These are phyloP conservation scores for Scrobipalpa costella DNA, from an alignment of 2,888 invertebrate species.

Conservation along the genomic window DNA sequence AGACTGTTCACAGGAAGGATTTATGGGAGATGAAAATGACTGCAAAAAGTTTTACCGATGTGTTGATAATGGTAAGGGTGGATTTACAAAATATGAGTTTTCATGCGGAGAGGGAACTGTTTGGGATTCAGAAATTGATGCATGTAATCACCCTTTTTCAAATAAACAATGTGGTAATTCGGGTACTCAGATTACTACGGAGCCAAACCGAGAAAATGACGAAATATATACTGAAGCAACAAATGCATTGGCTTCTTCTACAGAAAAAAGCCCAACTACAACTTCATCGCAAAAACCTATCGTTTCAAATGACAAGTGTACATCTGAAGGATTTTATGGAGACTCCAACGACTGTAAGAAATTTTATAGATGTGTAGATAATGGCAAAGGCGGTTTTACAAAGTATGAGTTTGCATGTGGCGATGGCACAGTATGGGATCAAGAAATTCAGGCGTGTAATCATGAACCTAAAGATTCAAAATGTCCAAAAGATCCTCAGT, in stretches of 20 bases:
- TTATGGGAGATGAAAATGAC: slow-evolving; percentile 84
- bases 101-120: slow-evolving; percentile 88
- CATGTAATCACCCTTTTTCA: slow-evolving; percentile 85
- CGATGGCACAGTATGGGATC: slow-evolving; percentile 82
- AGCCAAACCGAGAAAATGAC: slow-evolving; percentile 28
- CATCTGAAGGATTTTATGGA: slow-evolving; percentile 70
- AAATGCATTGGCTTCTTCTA: slow-evolving; percentile 27
- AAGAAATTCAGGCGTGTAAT: slow-evolving; percentile 76
- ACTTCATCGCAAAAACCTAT: slow-evolving; percentile 28
- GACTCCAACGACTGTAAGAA: slow-evolving; percentile 71
- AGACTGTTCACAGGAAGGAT: slow-evolving; percentile 83
- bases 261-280: slow-evolving; percentile 16
- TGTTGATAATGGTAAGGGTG: slow-evolving; percentile 82
- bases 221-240: slow-evolving; percentile 32
- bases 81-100: slow-evolving; percentile 85
- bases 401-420: slow-evolving; percentile 81
- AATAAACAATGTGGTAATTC: slow-evolving; percentile 39
- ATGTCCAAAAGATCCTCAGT: slow-evolving; percentile 2
- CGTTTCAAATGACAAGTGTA: slow-evolving; percentile 48
- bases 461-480: slow-evolving; percentile 42
- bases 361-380: slow-evolving; percentile 75
- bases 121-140: slow-evolving; percentile 85
- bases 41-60: slow-evolving; percentile 90
- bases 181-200: slow-evolving; percentile 3
- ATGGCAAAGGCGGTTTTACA: slow-evolving; percentile 64